A percentile compares a stretch with the other conserved stretches of the same genome.
These are phyloP conservation scores for Todiramphus chloris DNA, from an alignment of 2,113 vertebrate genomes.

Conservation along the genomic window DNA sequence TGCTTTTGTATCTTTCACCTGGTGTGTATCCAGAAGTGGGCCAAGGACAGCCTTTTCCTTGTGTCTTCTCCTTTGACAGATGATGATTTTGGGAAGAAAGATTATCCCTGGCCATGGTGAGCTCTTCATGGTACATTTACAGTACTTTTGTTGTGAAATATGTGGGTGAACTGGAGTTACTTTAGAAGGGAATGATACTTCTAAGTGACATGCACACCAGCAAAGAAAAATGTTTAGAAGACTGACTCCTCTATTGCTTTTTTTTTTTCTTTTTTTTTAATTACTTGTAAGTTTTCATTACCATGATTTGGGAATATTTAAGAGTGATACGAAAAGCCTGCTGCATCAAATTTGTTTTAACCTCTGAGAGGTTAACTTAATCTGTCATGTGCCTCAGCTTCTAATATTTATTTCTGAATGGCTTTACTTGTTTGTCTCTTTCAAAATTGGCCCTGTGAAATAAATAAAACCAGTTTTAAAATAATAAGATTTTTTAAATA, in stretches of 20 bases:
- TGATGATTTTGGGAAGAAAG: slow-evolving; percentile 90
- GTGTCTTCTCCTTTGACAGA: slow-evolving; percentile 87
- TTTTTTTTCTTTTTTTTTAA: background rate
- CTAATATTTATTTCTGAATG: background rate
- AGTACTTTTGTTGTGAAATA: background rate
- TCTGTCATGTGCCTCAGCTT: background rate
- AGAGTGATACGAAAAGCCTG: background rate
- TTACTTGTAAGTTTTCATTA: background rate
- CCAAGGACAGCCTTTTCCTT: slow-evolving; percentile 91
- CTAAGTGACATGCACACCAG: background rate
- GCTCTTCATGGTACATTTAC: background rate
- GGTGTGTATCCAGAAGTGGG: slow-evolving; percentile 97
- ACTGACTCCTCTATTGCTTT: background rate
- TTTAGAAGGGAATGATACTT: background rate
- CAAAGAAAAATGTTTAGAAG: background rate
- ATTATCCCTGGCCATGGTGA: slow-evolving; percentile 96
- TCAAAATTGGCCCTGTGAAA: background rate
- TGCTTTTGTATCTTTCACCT: slow-evolving; percentile 97
- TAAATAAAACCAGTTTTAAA: background rate
- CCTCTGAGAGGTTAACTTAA: background rate
- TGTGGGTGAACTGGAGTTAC: background rate
- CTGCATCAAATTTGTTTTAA: background rate
- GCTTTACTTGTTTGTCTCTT: background rate
- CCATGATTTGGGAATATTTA: background rate
- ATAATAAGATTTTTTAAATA: background rate